Base-by-base conservation (phyloP, 2,113 vertebrate genomes). In the Oryzias melastigma region DNA sequence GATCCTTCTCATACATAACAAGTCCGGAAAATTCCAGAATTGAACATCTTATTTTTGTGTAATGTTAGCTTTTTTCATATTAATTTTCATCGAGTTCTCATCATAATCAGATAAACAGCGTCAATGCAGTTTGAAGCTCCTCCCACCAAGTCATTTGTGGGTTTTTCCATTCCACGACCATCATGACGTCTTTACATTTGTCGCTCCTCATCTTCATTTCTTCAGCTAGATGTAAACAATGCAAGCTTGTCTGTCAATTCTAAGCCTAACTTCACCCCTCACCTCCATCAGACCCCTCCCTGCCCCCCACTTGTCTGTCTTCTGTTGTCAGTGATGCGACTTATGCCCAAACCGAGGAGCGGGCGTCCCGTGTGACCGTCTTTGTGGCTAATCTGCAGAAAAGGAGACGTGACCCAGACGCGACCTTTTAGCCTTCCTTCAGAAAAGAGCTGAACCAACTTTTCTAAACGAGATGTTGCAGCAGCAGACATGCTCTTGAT, bases 361-460 rank as follows among this genome's bases (percentile, higher is more conserved):
- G 70, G 44, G 51, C 72, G 75, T 76, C 84, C 79, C 47, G 65
- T 58, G 75, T 81, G 75, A 70, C 69, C 43, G 56, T 58, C 62
- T 76, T 86, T 54, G 46, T 55, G 73, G 71, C 57, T 69, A 60
- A 79, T 84, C 77, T 79, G 67, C 27, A 19, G 59, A 24, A 22
- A 56, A 50, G 62, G 60, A 80, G 71, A 74, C 24, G 14, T 77
- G 77, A 86, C 77, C 82, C 73, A 85, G 84, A 84, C 68, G 14
- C 76, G 54, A 50, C 75, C 70, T 63, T 43, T 12, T 40, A 68
- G 58, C 47, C 58, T n/a, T 62, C 48, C 18, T 18, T 29, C 72
- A 40, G 55, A 56, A 68, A 52, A 44, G 14, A 56, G 52, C 41
- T 14, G 22, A 73, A 45, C 22, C 16, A 54, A 41, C 27, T 54